Conservation (phyloP, 53 echinoderm and acorn worm species). For the Arbacia lixula region DNA sequence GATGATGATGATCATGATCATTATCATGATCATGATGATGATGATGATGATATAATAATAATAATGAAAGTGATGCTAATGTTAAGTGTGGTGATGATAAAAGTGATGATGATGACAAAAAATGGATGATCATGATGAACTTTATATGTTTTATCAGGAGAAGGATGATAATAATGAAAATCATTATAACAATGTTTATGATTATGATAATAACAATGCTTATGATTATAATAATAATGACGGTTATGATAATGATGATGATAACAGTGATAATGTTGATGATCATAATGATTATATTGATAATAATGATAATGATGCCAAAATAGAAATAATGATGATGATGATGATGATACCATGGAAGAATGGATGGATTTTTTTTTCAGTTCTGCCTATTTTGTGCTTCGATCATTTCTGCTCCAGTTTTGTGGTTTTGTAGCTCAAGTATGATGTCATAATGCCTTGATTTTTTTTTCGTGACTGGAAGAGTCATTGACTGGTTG, state of each 20-base stretch:
- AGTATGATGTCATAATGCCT: background rate
- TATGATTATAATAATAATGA: no score
- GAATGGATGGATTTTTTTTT: no score
- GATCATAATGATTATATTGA: background rate
- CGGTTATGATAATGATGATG: no score
- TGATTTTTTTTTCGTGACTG: no score
- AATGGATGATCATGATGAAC: background rate
- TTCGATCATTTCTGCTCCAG: background rate
- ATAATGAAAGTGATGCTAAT: background rate
- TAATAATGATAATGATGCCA: background rate
- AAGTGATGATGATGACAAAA: background rate
- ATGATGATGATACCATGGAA: background rate
- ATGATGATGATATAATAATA: background rate
- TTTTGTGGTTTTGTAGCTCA: background rate
- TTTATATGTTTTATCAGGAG: background rate
- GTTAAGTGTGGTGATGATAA: background rate
- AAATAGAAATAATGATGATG: background rate
- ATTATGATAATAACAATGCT: background rate
- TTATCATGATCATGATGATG: background rate
- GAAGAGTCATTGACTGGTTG: no score
- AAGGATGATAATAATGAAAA: background rate
- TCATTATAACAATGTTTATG: background rate
- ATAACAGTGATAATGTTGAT: no score
- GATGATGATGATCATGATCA: background rate
- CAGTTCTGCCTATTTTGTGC: background rate